Percentiles rank a stretch among this genome's conserved stretches.
These are phyloP conservation scores for Muscina levida DNA, from an alignment of 2,888 invertebrate genomes.

Conservation along the genomic window DNA sequence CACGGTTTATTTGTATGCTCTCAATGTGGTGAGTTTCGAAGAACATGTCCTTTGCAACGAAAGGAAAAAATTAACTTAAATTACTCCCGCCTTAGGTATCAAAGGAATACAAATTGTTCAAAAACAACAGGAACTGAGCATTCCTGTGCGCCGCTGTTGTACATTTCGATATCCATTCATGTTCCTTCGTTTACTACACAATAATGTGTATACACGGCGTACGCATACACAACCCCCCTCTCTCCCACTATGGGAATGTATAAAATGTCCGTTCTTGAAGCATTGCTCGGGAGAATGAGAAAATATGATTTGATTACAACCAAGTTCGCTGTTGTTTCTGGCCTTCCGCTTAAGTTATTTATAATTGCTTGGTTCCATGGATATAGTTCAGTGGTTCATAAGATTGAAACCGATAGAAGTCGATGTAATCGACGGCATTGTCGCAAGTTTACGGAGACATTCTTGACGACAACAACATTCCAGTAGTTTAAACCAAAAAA, in stretches of 20 bases:
- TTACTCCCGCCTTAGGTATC: slow-evolving; percentile 51
- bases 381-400: slow-evolving; percentile 29
- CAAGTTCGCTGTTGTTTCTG: not conserved
- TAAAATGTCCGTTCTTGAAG: not conserved
- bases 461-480: slow-evolving; percentile 17
- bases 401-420: slow-evolving; percentile 20
- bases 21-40: slow-evolving; percentile 48
- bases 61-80: slow-evolving; percentile 34
- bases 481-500: not conserved
- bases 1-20: slow-evolving; percentile 10
- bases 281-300: not conserved
- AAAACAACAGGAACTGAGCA: slow-evolving; percentile 25
- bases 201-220: not conserved
- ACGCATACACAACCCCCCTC: not conserved
- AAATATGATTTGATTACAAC: slow-evolving; percentile 28
- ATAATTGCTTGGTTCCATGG: slow-evolving; percentile 25
- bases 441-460: slow-evolving; percentile 3
- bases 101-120: not conserved
- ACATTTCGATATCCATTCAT: slow-evolving; percentile 46
- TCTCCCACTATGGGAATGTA: not conserved
- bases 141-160: slow-evolving; percentile 44
- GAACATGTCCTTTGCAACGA: not conserved
- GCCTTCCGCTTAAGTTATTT: slow-evolving; percentile 37
- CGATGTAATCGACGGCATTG: slow-evolving; percentile 18
- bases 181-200: slow-evolving; percentile 13